phyloP scores from a whole-genome alignment of 1,140 invertebrate species.

The Formica selysi region DNA sequence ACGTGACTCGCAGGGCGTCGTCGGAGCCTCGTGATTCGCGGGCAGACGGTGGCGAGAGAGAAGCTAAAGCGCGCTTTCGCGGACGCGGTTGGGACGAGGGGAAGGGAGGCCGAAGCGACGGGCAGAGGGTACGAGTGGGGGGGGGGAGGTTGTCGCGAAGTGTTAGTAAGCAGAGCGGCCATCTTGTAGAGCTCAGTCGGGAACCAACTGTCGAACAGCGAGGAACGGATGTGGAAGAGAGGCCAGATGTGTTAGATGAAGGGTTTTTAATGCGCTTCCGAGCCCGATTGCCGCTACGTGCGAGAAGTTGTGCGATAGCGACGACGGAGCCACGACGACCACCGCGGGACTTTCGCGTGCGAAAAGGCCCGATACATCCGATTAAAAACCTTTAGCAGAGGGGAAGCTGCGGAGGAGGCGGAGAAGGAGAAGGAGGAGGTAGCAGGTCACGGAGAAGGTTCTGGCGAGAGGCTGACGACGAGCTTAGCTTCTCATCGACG shows the following conservation, averaged over 20 bases:
- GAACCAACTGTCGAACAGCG: conserved; percentile 86
- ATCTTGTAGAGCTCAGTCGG: conserved; percentile 83
- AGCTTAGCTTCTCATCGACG: conserved; percentile 48
- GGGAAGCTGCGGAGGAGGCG: conserved; percentile 33
- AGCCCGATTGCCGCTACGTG: conserved; percentile 82
- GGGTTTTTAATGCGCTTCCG: conserved; percentile 85
- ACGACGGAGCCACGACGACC: conserved; percentile 72
- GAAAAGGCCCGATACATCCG: conserved; percentile 70
- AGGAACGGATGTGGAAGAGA: conserved; percentile 82
- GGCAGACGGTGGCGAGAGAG: conserved; percentile 18
- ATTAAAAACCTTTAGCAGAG: conserved; percentile 71
- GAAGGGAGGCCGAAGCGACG: neutral
- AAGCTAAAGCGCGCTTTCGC: neutral
- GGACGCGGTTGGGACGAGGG: neutral
- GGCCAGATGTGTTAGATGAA: conserved; percentile 85
- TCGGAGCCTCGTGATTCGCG: conserved; percentile 71
- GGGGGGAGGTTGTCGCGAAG: conserved; percentile 14
- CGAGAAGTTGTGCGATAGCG: conserved; percentile 82
- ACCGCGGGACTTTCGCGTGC: conserved; percentile 71
- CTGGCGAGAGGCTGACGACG: conserved; percentile 54
- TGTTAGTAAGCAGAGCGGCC: conserved; percentile 74
- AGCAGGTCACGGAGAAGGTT: conserved; percentile 31
- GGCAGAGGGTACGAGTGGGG: neutral
- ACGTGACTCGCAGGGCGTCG: conserved; percentile 79
- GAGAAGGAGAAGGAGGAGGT: neutral